A percentile compares a stretch with the other conserved stretches of the same genome.
phyloP scores from a whole-genome alignment of 2,113 vertebrate genomes.

The Nothocercus nigrocapillus region DNA sequence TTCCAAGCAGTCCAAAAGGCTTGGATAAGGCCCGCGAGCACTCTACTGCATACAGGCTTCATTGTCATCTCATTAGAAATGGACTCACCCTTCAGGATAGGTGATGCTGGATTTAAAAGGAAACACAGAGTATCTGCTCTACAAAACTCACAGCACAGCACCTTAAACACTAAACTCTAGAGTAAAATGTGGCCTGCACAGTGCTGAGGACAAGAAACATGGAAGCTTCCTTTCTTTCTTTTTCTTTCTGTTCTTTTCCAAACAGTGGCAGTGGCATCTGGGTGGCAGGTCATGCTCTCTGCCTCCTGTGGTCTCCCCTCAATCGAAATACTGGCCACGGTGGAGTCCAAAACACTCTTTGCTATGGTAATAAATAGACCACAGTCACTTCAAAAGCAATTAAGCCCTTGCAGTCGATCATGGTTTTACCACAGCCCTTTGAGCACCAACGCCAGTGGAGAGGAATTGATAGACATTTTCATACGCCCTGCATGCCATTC shows the following conservation, averaged over 20 bases:
- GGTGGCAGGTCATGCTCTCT: slow-evolving; percentile 33
- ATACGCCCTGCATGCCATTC: background rate
- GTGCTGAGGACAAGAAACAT: background rate
- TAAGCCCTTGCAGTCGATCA: slow-evolving; percentile 29
- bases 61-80: background rate
- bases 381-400: slow-evolving; percentile 51
- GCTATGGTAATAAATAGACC: slow-evolving; percentile 44
- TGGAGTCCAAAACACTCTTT: slow-evolving; percentile 61
- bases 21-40: background rate
- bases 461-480: slow-evolving; percentile 25
- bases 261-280: slow-evolving; percentile 21
- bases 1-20: background rate
- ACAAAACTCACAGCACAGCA: background rate
- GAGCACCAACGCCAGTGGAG: slow-evolving; percentile 29
- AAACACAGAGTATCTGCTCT: background rate
- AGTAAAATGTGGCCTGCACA: background rate
- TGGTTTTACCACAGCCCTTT: slow-evolving; percentile 30
- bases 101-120: background rate
- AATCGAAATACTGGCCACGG: slow-evolving; percentile 31
- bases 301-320: slow-evolving; percentile 59
- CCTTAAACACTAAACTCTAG: background rate
- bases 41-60: background rate
- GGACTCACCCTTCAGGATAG: background rate
- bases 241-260: slow-evolving; percentile 27
- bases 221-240: background rate